Base-by-base conservation (phyloP, 2,113 vertebrate species). In the Centropus unirufus region DNA sequence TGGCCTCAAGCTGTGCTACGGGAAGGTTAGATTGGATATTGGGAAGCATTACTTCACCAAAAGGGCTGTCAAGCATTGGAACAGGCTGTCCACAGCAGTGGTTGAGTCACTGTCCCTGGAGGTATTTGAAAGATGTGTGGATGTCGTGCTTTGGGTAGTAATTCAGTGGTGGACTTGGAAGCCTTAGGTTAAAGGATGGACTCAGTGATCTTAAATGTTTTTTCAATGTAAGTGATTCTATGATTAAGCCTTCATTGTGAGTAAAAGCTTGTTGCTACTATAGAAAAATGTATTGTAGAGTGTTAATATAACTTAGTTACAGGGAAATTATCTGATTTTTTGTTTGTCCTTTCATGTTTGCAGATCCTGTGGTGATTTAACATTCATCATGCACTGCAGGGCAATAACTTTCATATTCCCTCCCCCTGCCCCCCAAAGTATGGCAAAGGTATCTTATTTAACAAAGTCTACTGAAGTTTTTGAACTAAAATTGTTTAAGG, bases 171-270 rank as follows among this genome's bases (percentile, higher is more conserved):
- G 49, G 55, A 11, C 17, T 61, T 40, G 30, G 15, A 22, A 57
- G 34, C 26, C 5, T 4, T 21, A 21, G 58, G 19, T 24, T 79
- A 6, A 16, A 2, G 40, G 12, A 49, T 72, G 42, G 51, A 49
- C 24, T 36, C 0, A 2, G 17, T 47, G 22, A 30, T 42, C 24
- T 64, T 64, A 57, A 42, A 2, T 11, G 30, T 58, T 42, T 49
- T 51, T 80, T 58, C 51, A 66, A 81, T 7, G 5, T 26, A 51
- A 66, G 58, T 32, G 8, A 46, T 52, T 36, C 6, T 51, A 32
- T 59, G 44, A 55, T 72, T 72, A 42, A 57, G 91, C 96, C 73
- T 79, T 83, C 58, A 63, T 80, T 78, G 78, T 34, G 40, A 85
- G 66, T 47, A 79, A 96, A 91, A 40, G 14, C 47, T 69, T 55